Conservation (phyloP, 2,797 vertebrate species). For the Syncerus caffer region DNA sequence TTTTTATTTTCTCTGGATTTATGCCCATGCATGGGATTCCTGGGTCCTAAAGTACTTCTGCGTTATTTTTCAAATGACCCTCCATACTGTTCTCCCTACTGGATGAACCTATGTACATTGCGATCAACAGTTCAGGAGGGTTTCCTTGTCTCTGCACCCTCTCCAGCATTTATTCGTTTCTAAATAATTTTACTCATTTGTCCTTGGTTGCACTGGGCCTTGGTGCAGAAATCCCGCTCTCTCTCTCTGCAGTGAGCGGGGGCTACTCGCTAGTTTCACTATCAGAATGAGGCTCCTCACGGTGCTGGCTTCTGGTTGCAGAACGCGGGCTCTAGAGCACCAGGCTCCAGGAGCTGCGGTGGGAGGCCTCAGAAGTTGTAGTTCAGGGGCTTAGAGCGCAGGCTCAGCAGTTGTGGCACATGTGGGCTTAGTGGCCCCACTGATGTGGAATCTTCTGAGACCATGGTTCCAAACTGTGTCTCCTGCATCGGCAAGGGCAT, state of each 20-base stretch:
- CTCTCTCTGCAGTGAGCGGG: rapidly evolving
- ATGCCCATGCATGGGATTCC: not conserved
- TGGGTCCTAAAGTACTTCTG: not conserved
- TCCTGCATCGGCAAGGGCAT: no score
- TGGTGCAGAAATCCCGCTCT: not conserved
- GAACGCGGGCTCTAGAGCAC: no score
- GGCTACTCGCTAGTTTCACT: no score
- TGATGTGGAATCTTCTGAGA: no score
- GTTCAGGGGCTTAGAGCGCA: no score
- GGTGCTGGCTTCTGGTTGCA: no score
- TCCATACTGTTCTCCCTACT: not conserved
- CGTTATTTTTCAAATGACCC: not conserved
- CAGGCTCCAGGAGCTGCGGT: no score
- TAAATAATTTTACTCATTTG: not conserved
- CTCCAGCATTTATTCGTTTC: not conserved
- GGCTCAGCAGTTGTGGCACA: no score
- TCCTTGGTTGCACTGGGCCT: not conserved
- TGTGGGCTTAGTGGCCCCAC: no score
- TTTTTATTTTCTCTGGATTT: not conserved
- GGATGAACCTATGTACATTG: not conserved
- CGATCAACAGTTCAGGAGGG: not conserved
- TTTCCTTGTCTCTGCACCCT: not conserved
- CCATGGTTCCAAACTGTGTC: no score
- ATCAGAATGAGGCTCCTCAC: no score
- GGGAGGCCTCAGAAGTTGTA: no score